phyloP scores from a whole-genome alignment of 2,113 vertebrate species.

The Vulpes ferrilata region DNA sequence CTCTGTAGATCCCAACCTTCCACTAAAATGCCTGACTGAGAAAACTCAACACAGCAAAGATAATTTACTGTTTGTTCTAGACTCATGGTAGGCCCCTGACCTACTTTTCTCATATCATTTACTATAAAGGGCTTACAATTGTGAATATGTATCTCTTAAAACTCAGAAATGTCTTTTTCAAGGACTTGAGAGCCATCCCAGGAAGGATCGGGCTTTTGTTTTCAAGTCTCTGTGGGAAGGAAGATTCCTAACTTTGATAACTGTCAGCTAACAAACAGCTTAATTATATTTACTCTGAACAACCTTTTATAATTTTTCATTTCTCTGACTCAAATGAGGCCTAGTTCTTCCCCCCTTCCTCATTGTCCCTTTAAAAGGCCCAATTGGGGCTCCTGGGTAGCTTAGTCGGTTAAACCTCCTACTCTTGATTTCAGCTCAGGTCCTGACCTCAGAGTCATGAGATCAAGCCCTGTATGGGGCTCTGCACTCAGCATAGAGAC shows the following conservation, averaged over 20 bases:
- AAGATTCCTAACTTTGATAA: not conserved
- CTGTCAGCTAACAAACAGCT: not conserved
- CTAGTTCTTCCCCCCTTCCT: not conserved
- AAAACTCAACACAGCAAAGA: not conserved
- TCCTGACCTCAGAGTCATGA: not conserved
- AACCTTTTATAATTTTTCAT: not conserved
- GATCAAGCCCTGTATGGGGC: not conserved
- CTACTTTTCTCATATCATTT: constrained; percentile 30
- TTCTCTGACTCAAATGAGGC: not conserved
- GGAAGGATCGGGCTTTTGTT: not conserved
- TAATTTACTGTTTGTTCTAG: constrained; percentile 18
- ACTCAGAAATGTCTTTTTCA: constrained; percentile 2
- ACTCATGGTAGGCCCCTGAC: not conserved
- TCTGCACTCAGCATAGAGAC: not conserved
- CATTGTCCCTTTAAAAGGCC: not conserved
- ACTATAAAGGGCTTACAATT: not conserved
- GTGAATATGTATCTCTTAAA: not conserved
- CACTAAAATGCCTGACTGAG: constrained; percentile 1
- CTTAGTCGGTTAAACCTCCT: not conserved
- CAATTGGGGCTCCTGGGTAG: not conserved
- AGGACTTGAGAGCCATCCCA: not conserved
- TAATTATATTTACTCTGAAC: not conserved
- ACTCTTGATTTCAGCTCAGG: not conserved
- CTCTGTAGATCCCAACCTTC: not conserved
- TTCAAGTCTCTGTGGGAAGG: not conserved